Evolutionary conservation across 2,113 vertebrate genomes (phyloP).

Genomic region (Agapornis roseicollis): DNA sequence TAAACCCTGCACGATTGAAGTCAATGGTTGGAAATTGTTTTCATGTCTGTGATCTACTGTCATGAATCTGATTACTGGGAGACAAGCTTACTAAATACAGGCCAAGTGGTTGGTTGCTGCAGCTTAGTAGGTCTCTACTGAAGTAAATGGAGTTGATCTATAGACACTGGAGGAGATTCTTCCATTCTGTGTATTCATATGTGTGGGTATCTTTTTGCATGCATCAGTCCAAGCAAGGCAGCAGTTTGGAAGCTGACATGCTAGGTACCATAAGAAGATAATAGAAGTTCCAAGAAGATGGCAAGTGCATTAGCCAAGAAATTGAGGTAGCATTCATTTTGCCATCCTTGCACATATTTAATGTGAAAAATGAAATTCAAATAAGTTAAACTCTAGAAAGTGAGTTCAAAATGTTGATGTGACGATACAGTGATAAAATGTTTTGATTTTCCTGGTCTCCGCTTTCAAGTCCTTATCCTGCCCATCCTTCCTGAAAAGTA

Average conservation of each 20-base stretch:
- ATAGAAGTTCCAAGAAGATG: neutral
- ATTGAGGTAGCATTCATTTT: neutral
- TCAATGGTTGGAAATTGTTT: neutral
- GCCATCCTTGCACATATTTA: neutral
- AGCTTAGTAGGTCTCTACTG: neutral
- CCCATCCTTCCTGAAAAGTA: neutral
- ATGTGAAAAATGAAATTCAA: neutral
- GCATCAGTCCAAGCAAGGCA: rapidly evolving
- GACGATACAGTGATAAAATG: neutral
- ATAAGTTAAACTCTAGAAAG: neutral
- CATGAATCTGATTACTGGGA: neutral
- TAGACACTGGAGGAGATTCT: neutral
- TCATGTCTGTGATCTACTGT: neutral
- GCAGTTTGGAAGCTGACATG: neutral
- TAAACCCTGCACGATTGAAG: neutral
- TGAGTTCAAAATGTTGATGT: neutral
- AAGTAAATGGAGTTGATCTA: neutral
- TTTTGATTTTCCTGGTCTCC: neutral
- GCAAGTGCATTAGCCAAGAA: neutral
- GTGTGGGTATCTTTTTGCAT: neutral
- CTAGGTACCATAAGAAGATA: rapidly evolving
- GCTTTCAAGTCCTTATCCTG: neutral
- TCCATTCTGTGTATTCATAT: neutral
- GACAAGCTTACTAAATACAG: neutral
- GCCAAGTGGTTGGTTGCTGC: neutral